Percentiles rank a stretch among this genome's conserved stretches.
These are phyloP conservation scores for Euspilapteryx auroguttella DNA, from an alignment of 2,888 invertebrate species.

Conservation along the genomic window DNA sequence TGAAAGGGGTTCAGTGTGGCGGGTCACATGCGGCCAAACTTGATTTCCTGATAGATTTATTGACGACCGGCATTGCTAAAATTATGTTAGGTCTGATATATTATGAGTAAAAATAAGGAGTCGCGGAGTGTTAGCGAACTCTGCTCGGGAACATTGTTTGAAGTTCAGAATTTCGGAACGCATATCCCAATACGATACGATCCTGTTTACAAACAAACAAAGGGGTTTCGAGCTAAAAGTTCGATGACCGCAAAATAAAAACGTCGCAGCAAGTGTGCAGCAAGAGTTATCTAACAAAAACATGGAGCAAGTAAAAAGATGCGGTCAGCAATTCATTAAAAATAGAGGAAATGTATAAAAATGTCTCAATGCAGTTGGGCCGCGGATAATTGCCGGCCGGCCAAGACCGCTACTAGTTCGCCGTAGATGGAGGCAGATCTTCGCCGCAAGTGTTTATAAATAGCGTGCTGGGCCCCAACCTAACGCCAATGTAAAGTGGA, in stretches of 20 bases:
- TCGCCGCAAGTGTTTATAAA: too few relatives aligned
- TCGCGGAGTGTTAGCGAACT: background rate
- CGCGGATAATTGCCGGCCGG: conserved; percentile 28
- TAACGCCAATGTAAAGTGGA: too few relatives aligned
- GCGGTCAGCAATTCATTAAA: conserved; percentile 17
- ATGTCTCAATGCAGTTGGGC: conserved; percentile 29
- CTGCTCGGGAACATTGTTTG: too few relatives aligned
- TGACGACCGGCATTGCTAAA: conserved; percentile 9
- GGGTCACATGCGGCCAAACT: conserved; percentile 18
- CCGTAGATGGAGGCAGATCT: conserved; percentile 32
- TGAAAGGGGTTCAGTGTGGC: too few relatives aligned
- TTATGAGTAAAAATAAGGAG: background rate
- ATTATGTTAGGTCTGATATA: too few relatives aligned
- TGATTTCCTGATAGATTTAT: conserved; percentile 17
- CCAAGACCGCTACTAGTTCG: conserved; percentile 33
- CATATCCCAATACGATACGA: background rate
- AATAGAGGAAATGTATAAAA: conserved; percentile 31
- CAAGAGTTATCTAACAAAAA: conserved; percentile 11
- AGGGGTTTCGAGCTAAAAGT: conserved; percentile 21
- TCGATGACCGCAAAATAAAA: conserved; percentile 30
- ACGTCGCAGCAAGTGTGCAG: conserved; percentile 12
- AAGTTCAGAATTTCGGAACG: too few relatives aligned
- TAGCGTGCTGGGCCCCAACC: too few relatives aligned
- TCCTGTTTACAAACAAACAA: conserved; percentile 31
- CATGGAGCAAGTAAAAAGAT: conserved; percentile 14